Percentiles rank a stretch among this genome's conserved stretches.
These are phyloP conservation scores for Heliconius hewitsoni DNA, from an alignment of 1,140 invertebrate species.

Conservation along the genomic window DNA sequence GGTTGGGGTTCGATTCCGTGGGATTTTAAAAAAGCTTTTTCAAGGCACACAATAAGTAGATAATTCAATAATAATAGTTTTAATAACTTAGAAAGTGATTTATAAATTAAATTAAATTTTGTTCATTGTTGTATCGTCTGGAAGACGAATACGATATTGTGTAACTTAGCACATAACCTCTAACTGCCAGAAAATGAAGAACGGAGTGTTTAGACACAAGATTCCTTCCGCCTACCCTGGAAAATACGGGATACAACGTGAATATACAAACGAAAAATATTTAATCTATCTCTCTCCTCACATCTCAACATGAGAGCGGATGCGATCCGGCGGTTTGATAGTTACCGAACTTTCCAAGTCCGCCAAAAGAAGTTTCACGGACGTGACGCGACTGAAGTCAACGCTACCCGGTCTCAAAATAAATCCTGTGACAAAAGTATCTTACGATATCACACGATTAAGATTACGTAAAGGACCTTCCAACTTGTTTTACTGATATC, in stretches of 20 bases:
- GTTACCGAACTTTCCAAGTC: conserved; percentile 28
- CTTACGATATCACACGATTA: conserved; percentile 42
- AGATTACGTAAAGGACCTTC: conserved; percentile 40
- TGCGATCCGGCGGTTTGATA: conserved; percentile 31
- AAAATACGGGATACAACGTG: neutral
- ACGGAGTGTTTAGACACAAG: neutral
- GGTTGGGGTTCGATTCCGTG: neutral
- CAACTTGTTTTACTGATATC: conserved; percentile 33
- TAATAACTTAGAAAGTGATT: too few species aligned
- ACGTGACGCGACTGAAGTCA: conserved; percentile 40
- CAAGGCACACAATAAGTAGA: too few species aligned
- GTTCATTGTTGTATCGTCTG: too few species aligned
- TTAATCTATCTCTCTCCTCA: neutral
- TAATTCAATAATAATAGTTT: too few species aligned
- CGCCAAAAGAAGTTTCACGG: conserved; percentile 37
- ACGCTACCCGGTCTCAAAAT: conserved; percentile 32
- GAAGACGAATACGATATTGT: too few species aligned
- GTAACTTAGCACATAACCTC: too few species aligned
- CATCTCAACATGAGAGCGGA: neutral
- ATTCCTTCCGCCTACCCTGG: too few species aligned
- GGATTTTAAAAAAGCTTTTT: too few species aligned
- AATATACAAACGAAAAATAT: conserved; percentile 13
- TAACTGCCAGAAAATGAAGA: neutral
- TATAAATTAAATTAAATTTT: too few species aligned
- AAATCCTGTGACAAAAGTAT: conserved; percentile 41